Percentiles rank a stretch among this genome's conserved stretches.
These are phyloP conservation scores for Lophochroa leadbeateri DNA, from an alignment of 2,113 vertebrate genomes.

Conservation along the genomic window DNA sequence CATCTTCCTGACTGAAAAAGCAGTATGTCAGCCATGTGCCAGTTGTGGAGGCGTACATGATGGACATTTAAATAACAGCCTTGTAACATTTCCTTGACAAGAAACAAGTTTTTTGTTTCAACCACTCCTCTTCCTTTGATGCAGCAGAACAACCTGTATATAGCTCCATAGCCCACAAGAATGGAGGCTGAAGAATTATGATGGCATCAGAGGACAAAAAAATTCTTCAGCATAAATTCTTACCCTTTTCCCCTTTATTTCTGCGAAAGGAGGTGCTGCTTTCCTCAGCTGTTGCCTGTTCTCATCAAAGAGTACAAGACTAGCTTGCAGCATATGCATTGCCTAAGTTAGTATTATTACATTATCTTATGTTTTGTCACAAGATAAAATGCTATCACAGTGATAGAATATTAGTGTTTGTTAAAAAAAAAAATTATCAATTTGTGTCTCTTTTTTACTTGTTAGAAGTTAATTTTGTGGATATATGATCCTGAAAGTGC, in stretches of 20 bases:
- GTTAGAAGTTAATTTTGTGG: not conserved
- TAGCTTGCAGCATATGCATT: not conserved
- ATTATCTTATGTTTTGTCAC: not conserved
- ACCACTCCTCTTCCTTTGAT: not conserved
- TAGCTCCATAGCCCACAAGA: not conserved
- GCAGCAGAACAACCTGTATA: not conserved
- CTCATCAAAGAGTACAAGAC: not conserved
- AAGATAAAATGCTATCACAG: not conserved
- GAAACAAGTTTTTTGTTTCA: not conserved
- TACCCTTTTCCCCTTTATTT: not conserved
- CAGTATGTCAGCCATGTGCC: not conserved
- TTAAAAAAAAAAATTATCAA: not conserved
- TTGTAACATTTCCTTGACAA: not conserved
- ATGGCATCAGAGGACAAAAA: not conserved
- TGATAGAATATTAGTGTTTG: not conserved
- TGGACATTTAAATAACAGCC: not conserved
- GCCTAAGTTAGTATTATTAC: not conserved
- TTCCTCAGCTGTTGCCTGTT: not conserved
- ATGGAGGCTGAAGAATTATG: not conserved
- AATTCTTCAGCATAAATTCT: not conserved
- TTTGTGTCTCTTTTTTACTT: not conserved
- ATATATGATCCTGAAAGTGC: constrained; percentile 46
- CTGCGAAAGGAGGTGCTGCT: not conserved
- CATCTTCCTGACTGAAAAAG: not conserved
- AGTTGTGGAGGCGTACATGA: not conserved